Conservation (phyloP, 2,888 invertebrate species). For the Asteroscopus sphinx region DNA sequence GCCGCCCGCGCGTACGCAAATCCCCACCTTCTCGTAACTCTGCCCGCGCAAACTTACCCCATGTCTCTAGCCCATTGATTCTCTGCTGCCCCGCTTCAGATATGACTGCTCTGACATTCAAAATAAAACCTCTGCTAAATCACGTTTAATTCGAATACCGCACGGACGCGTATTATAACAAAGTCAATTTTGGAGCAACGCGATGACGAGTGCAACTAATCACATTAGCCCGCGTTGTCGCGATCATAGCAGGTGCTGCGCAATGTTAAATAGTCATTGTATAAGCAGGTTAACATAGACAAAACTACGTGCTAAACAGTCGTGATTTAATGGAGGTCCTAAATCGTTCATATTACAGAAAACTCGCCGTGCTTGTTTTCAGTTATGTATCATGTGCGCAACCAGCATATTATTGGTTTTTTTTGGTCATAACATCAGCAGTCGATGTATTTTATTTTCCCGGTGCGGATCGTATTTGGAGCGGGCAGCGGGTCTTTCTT, state of each 20-base stretch:
- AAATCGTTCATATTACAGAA: conserved; percentile 7
- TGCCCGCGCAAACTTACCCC: conserved; percentile 15
- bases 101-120: conserved; percentile 12
- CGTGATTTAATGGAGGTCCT: not conserved
- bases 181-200: not conserved
- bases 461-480: conserved; percentile 36
- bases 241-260: not conserved
- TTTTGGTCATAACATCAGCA: not conserved
- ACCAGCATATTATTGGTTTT: not conserved
- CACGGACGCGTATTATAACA: not conserved
- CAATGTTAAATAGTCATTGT: too few species aligned
- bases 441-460: conserved; percentile 14
- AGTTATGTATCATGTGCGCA: conserved; percentile 13
- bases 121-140: not conserved
- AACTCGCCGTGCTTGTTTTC: conserved; percentile 17
- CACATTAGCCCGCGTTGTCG: not conserved
- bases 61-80: conserved; percentile 14
- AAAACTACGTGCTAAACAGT: too few species aligned
- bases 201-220: too few species aligned
- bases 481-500: conserved; percentile 35
- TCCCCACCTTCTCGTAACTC: conserved; percentile 31
- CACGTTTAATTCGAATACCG: conserved; percentile 10
- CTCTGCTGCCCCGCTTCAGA: conserved; percentile 37
- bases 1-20: conserved; percentile 70
- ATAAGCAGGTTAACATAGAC: too few species aligned